Evolutionary conservation across 2,888 invertebrate species (phyloP).

Genomic region (Coleophora flavipennella): DNA sequence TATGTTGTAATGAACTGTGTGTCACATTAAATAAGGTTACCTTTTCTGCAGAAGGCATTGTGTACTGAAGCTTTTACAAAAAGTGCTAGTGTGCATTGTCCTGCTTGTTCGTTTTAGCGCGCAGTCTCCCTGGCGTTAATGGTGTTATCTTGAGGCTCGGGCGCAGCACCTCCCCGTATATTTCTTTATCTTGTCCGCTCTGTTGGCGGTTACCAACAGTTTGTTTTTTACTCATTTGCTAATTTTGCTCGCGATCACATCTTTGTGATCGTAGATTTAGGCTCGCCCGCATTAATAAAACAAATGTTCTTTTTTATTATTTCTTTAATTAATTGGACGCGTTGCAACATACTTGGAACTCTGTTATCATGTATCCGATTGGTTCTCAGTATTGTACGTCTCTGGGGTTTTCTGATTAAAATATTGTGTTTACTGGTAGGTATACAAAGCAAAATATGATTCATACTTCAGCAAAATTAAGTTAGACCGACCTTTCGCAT

Average conservation of each 20-base stretch:
- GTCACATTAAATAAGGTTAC: slow-evolving; percentile 2
- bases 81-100: slow-evolving; percentile 27
- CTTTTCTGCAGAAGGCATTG: slow-evolving; percentile 1
- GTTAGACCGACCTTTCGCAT: too few species aligned
- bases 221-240: slow-evolving; percentile 67
- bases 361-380: slow-evolving; percentile 49
- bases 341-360: slow-evolving; percentile 50
- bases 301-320: slow-evolving; percentile 61
- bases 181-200: slow-evolving; percentile 70
- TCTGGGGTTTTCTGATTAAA: slow-evolving; percentile 6
- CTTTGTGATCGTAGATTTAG: slow-evolving; percentile 64
- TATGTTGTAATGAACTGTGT: slow-evolving; percentile 4
- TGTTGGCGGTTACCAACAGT: slow-evolving; percentile 55
- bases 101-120: slow-evolving; percentile 56
- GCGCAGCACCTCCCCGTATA: slow-evolving; percentile 72
- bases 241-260: slow-evolving; percentile 65
- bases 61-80: slow-evolving; percentile 4
- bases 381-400: slow-evolving; percentile 34
- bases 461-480: too few species aligned
- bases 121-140: slow-evolving; percentile 66
- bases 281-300: slow-evolving; percentile 63
- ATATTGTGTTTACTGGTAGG: background rate
- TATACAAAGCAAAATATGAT: too few species aligned
- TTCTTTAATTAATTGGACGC: slow-evolving; percentile 68
- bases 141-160: slow-evolving; percentile 68